A percentile compares a stretch with the other conserved stretches of the same genome.
These are phyloP conservation scores for Lordiphosa fenestrarum DNA, from an alignment of 2,888 invertebrate species.

Conservation along the genomic window DNA sequence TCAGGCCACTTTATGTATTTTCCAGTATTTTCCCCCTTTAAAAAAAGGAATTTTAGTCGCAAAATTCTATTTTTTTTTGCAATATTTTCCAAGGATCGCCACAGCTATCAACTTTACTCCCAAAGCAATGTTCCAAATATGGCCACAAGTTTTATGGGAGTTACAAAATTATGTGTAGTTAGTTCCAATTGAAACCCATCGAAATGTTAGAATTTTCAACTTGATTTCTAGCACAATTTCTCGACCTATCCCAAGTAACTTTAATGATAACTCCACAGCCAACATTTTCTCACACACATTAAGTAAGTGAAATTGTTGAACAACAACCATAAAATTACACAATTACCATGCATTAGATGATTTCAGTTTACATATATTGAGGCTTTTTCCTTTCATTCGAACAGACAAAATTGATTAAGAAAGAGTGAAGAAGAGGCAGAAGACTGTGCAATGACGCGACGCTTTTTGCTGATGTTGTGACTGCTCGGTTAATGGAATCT, in stretches of 20 bases:
- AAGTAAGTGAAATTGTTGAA: conserved; percentile 34
- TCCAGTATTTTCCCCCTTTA: no score
- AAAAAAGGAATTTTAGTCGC: no score
- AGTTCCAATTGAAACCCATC: no score
- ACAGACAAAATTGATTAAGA: neutral
- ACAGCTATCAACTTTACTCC: no score
- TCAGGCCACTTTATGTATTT: no score
- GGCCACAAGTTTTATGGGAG: no score
- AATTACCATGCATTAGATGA: conserved; percentile 33
- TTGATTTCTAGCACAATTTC: conserved; percentile 3
- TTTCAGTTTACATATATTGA: conserved; percentile 5
- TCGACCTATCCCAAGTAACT: conserved; percentile 28
- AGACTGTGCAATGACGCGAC: conserved; percentile 13
- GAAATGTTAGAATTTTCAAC: no score
- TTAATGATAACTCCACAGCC: neutral
- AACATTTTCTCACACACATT: conserved; percentile 26
- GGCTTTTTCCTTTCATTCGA: conserved; percentile 3
- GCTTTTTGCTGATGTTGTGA: conserved; percentile 20
- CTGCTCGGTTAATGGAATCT: conserved; percentile 12
- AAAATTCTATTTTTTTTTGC: no score
- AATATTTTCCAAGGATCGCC: no score
- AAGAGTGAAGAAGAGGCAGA: neutral
- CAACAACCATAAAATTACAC: conserved; percentile 36
- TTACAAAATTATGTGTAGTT: no score
- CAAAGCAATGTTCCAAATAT: no score